These are phyloP conservation scores for Selene dorsalis DNA, from an alignment of 2,797 vertebrate genomes.

Conservation along the genomic window DNA sequence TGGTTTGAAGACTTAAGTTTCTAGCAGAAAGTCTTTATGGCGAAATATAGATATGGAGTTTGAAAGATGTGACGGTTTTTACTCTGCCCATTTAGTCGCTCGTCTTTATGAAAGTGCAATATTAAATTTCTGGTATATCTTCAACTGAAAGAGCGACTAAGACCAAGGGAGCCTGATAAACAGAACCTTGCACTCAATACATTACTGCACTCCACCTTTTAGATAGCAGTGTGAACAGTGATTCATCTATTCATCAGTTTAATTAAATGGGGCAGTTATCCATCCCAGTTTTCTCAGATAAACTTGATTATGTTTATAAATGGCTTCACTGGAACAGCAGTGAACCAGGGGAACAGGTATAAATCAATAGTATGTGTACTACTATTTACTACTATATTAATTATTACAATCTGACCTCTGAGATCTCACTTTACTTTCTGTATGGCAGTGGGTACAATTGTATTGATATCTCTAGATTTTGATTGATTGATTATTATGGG, in stretches of 20 bases:
- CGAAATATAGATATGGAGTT: not conserved
- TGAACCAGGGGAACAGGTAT: not conserved
- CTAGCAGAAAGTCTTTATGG: not conserved
- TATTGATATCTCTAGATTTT: not conserved
- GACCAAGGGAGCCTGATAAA: not conserved
- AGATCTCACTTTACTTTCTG: not conserved
- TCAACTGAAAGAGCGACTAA: not conserved
- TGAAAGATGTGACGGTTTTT: not conserved
- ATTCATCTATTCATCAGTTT: not conserved
- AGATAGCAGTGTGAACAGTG: not conserved
- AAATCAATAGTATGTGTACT: not conserved
- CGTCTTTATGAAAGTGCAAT: not conserved
- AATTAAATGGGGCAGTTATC: not conserved
- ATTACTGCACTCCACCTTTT: not conserved
- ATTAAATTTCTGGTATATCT: not conserved
- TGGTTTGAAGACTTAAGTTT: not conserved
- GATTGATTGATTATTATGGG: not conserved
- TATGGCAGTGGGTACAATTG: not conserved
- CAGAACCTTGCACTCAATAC: not conserved
- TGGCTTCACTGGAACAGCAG: not conserved
- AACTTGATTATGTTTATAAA: not conserved
- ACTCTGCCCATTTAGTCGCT: not conserved
- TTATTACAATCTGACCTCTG: not conserved
- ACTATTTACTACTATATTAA: not conserved
- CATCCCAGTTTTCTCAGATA: not conserved